Base-by-base conservation (phyloP, 2,797 vertebrate genomes). In the Oreochromis grahami region DNA sequence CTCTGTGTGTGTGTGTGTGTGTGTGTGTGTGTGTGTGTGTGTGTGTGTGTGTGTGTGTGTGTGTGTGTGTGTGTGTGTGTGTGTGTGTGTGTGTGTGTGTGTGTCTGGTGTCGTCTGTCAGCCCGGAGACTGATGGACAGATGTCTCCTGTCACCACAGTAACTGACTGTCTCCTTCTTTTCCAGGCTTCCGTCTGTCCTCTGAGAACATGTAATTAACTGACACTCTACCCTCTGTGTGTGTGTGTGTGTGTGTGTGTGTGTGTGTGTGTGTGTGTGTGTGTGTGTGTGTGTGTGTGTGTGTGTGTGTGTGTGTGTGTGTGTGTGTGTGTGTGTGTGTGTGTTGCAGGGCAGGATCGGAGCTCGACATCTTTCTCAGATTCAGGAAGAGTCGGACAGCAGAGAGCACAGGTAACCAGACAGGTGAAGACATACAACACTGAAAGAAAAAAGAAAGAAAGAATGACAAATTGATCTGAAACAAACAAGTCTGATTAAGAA, bases 201-300 rank as follows among this genome's bases (percentile, higher is more conserved):
- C 74, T 41, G 79, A 77, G n/a, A 72, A 84, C 58, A 72, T 88
- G 92, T 94, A 91, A 94, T 93, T 93, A 94, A 90, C 84, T 93
- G 93, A 94, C 58, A 94, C 89, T 56, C n/a, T 80, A 92, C 87
- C 87, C 83, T 43, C 3, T n/a, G n/a, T n/a, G n/a, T n/a, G n/a
- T n/a, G n/a, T n/a, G n/a, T n/a, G n/a, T n/a, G n/a, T n/a, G n/a
- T n/a, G n/a, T n/a, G n/a, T n/a, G n/a, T n/a, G n/a, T n/a, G n/a
- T n/a, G n/a, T 81, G 63, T 86, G 50, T 77, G 63, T 12, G 10
- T 76, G 82, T 83, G 80, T 41, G 78, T 70, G 68, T 74, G 85
- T 81, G 80, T 41, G 79, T 63, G 68, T 68, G 85, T 81, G 80
- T 36, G 79, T n/a, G 74, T 45, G 83, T 53, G 78, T 17, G 77